Evolutionary conservation across 2,113 vertebrate genomes (phyloP).

Genomic region (Apaloderma vittatum): DNA sequence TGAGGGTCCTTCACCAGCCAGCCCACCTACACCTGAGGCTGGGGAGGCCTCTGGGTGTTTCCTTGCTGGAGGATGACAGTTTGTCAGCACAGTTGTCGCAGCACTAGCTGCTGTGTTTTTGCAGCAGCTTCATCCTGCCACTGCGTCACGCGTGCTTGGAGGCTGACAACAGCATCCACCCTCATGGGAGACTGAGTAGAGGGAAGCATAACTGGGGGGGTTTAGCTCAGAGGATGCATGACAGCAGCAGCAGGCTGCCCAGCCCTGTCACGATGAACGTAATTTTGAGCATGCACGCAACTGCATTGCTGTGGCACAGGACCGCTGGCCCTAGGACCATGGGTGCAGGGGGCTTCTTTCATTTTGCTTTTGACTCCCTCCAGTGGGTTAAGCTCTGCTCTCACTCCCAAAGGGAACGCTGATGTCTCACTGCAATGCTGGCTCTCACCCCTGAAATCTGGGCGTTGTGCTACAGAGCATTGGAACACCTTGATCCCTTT

Average conservation of each 20-base stretch:
- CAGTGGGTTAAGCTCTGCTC: neutral
- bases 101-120: neutral
- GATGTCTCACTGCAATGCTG: neutral
- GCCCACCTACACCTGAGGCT: neutral
- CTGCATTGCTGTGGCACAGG: neutral
- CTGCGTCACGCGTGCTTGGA: neutral
- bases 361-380: neutral
- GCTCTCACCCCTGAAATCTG: neutral
- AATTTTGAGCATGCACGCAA: neutral
- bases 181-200: neutral
- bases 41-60: neutral
- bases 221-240: neutral
- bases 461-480: neutral
- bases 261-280: neutral
- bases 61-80: neutral
- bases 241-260: neutral
- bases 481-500: neutral
- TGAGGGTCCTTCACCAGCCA: neutral
- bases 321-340: neutral
- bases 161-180: constrained; percentile 34
- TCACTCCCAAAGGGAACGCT: neutral
- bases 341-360: neutral
- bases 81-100: neutral
- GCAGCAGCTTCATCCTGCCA: neutral
- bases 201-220: neutral